phyloP scores from a whole-genome alignment of 2,113 vertebrate species.

The Raja brachyura region DNA sequence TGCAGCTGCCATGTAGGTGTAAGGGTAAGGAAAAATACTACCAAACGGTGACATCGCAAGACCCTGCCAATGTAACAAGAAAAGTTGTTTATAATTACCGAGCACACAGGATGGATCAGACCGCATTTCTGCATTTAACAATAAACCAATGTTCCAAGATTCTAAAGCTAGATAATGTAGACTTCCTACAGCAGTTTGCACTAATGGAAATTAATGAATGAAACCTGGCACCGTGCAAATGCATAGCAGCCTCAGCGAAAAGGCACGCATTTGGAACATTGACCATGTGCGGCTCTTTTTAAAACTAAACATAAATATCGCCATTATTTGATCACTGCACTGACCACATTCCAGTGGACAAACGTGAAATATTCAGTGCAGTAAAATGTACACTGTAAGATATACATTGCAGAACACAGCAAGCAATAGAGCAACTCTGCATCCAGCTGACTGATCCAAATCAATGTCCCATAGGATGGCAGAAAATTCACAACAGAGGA shows the following conservation, averaged over 20 bases:
- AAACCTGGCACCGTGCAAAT: background rate
- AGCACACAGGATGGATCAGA: background rate
- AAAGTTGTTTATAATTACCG: background rate
- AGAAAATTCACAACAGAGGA: too few relatives aligned
- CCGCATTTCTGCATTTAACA: background rate
- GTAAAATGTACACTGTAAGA: background rate
- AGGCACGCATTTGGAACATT: background rate
- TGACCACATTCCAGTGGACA: background rate
- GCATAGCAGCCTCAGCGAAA: background rate
- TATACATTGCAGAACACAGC: too few relatives aligned
- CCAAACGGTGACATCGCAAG: slow-evolving; percentile 93
- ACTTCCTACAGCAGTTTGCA: background rate
- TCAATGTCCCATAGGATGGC: too few relatives aligned
- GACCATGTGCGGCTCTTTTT: too few relatives aligned
- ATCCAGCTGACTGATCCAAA: too few relatives aligned
- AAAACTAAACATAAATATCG: background rate
- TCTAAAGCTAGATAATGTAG: background rate
- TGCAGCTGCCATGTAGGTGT: slow-evolving; percentile 92
- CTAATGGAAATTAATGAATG: background rate
- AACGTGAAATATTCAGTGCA: background rate
- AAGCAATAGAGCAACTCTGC: too few relatives aligned
- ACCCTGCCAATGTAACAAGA: slow-evolving; percentile 59
- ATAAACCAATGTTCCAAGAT: background rate
- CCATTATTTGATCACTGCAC: background rate
- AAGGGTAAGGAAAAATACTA: slow-evolving; percentile 86